Conservation (phyloP, 2,888 invertebrate genomes). For the Melinaea marsaeus region DNA sequence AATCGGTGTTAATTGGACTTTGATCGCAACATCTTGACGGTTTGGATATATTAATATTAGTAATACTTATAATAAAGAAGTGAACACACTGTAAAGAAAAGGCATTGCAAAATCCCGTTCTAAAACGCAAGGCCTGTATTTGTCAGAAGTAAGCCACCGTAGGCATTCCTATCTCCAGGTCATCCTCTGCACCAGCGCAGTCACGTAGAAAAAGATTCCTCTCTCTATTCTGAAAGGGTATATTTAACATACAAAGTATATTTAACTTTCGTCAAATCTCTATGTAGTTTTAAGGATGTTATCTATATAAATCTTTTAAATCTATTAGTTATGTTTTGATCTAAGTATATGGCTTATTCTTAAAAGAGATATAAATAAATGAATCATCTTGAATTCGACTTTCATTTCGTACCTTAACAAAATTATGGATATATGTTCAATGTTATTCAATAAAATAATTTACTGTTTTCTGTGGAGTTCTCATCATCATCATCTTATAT, state of each 20-base stretch:
- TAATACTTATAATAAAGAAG: background rate
- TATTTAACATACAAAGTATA: constrained; percentile 32
- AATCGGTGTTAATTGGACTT: constrained; percentile 46
- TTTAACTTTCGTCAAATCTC: constrained; percentile 71
- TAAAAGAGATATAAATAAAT: constrained; percentile 69
- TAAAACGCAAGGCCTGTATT: constrained; percentile 57
- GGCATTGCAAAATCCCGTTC: no score
- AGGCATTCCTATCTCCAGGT: background rate
- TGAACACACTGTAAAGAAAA: background rate
- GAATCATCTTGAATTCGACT: constrained; percentile 64
- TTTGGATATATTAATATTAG: constrained; percentile 4
- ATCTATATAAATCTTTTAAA: constrained; percentile 53
- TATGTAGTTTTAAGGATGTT: constrained; percentile 37
- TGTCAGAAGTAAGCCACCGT: constrained; percentile 59
- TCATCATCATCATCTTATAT: no score
- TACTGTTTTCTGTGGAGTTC: background rate
- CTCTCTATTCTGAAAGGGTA: constrained; percentile 20
- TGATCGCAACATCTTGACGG: background rate
- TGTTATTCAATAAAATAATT: background rate
- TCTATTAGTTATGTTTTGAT: constrained; percentile 65
- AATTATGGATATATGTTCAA: background rate
- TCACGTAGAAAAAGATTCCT: constrained; percentile 15
- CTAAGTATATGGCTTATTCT: constrained; percentile 72
- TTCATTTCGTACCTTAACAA: constrained; percentile 44
- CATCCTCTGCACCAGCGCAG: constrained; percentile 9